A percentile compares a stretch with the other conserved stretches of the same genome.
Evolutionary conservation across 1,140 invertebrate genomes (phyloP).

Genomic region (Babylonia areolata): DNA sequence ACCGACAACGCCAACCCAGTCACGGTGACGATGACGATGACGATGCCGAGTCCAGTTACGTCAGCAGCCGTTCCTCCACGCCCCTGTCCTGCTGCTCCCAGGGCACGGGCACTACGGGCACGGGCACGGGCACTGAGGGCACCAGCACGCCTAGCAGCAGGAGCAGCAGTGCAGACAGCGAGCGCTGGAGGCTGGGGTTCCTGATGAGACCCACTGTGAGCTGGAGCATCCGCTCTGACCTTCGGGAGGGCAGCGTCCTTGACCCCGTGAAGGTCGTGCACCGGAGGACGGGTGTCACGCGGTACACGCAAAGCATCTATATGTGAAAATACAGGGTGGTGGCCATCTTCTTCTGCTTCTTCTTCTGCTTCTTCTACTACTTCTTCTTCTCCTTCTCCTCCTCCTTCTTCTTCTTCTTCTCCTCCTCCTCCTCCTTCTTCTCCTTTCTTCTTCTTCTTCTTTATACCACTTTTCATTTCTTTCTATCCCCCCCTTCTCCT

Average conservation of each 20-base stretch:
- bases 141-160: not conserved
- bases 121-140: not conserved
- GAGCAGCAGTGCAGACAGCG: not conserved
- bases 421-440: too few relatives aligned
- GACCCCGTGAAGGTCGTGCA: constrained; percentile 23
- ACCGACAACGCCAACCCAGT: not conserved
- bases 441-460: too few relatives aligned
- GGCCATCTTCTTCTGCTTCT: too few relatives aligned
- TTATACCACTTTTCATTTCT: too few relatives aligned
- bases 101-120: too few relatives aligned
- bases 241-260: constrained; percentile 5
- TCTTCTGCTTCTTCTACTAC: too few relatives aligned
- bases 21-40: not conserved
- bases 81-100: not conserved
- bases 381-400: too few relatives aligned
- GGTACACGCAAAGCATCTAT: not conserved
- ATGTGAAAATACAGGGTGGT: not conserved
- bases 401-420: too few relatives aligned
- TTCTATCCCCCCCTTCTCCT: too few relatives aligned
- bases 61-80: not conserved
- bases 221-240: not conserved
- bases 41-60: not conserved
- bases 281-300: not conserved
- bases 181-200: not conserved
- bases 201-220: not conserved